Percentiles rank a stretch among this genome's conserved stretches.
These are phyloP conservation scores for Drosophila testacea DNA, from an alignment of 2,888 invertebrate genomes.

Conservation along the genomic window DNA sequence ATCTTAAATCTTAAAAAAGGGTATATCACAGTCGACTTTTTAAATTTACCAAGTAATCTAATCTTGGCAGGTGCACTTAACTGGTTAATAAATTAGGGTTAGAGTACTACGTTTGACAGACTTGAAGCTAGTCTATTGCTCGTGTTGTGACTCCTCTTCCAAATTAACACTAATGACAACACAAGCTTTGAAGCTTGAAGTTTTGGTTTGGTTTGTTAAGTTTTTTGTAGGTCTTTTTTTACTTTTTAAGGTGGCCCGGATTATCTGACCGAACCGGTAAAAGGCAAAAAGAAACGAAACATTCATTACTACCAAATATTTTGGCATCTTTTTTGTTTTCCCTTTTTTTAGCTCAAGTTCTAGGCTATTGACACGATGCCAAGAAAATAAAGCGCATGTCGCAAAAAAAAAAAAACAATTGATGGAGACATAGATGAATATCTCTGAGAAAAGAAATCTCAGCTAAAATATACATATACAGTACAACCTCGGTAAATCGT, in stretches of 20 bases:
- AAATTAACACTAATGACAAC: slow-evolving; percentile 56
- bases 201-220: slow-evolving; percentile 38
- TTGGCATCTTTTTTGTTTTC: slow-evolving; percentile 28
- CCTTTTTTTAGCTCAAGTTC: slow-evolving; percentile 57
- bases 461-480: neutral
- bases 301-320: slow-evolving; percentile 53
- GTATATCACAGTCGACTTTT: slow-evolving; percentile 13
- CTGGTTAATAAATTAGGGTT: slow-evolving; percentile 42
- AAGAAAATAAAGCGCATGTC: slow-evolving; percentile 55
- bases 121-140: neutral
- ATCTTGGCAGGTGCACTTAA: slow-evolving; percentile 33
- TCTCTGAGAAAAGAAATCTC: slow-evolving; percentile 21
- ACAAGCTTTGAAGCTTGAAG: slow-evolving; percentile 46
- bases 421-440: slow-evolving; percentile 32
- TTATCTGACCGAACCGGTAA: slow-evolving; percentile 31
- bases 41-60: slow-evolving; percentile 21
- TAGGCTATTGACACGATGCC: slow-evolving; percentile 68
- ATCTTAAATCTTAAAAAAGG: neutral
- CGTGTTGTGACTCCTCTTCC: slow-evolving; percentile 31
- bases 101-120: slow-evolving; percentile 26
- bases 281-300: slow-evolving; percentile 19
- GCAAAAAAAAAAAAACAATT: slow-evolving; percentile 39
- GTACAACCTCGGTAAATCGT: no score
- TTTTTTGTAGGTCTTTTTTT: slow-evolving; percentile 28
- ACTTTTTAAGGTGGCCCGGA: slow-evolving; percentile 39